Conservation (phyloP, 2,888 invertebrate species). For the Hyposoter dolosus region DNA sequence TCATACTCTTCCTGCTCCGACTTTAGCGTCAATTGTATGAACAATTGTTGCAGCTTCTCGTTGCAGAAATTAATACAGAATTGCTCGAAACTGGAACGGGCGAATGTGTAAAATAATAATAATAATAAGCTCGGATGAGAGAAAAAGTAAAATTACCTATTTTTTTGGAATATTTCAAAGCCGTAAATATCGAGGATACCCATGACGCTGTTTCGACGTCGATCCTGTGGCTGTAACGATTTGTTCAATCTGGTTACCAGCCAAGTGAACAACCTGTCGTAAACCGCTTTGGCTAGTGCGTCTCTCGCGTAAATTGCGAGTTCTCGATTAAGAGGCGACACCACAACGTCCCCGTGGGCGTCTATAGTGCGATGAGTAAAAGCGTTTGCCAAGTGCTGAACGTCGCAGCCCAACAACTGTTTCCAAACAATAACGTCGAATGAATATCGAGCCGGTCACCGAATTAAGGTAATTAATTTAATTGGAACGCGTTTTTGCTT, state of each 20-base stretch:
- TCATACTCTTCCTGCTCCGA: slow-evolving; percentile 97
- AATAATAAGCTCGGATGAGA: neutral
- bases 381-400: slow-evolving; percentile 88
- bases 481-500: slow-evolving; percentile 72
- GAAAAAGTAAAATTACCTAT: slow-evolving; percentile 87
- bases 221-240: slow-evolving; percentile 88
- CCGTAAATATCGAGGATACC: slow-evolving; percentile 98
- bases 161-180: slow-evolving; percentile 96
- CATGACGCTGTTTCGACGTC: slow-evolving; percentile 89
- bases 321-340: slow-evolving; percentile 92
- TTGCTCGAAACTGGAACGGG: slow-evolving; percentile 90
- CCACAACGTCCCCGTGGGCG: slow-evolving; percentile 93
- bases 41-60: slow-evolving; percentile 97
- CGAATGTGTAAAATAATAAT: neutral
- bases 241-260: slow-evolving; percentile 92
- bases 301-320: slow-evolving; percentile 95
- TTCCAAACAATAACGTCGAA: slow-evolving; percentile 4
- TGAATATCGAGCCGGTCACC: neutral
- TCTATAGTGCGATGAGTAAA: slow-evolving; percentile 95
- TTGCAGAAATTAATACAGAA: slow-evolving; percentile 98
- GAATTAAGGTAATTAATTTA: neutral
- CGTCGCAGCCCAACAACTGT: slow-evolving; percentile 91
- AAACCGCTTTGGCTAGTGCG: slow-evolving; percentile 95
- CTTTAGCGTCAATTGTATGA: slow-evolving; percentile 95
- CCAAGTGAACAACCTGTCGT: slow-evolving; percentile 96